A percentile compares a stretch with the other conserved stretches of the same genome.
phyloP scores from a whole-genome alignment of 1,140 invertebrate species.

The Hylaeus anthracinus region DNA sequence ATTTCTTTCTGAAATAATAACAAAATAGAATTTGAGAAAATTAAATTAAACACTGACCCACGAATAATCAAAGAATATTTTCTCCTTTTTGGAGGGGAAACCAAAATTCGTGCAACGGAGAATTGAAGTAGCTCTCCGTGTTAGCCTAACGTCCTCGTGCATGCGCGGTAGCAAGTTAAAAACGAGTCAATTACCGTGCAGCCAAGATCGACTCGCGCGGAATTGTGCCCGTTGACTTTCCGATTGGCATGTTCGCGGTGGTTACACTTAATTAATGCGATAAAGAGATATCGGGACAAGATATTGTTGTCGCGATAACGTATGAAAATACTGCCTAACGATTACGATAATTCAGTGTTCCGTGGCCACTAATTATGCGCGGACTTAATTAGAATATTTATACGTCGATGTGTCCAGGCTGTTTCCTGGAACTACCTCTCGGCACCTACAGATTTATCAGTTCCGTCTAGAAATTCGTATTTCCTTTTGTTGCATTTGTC shows the following conservation, averaged over 20 bases:
- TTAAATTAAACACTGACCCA: too few species aligned
- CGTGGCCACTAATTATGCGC: conserved; percentile 24
- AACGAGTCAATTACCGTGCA: conserved; percentile 29
- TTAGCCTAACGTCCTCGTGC: not conserved
- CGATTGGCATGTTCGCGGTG: conserved; percentile 16
- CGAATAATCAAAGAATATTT: too few species aligned
- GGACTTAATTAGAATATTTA: conserved; percentile 43
- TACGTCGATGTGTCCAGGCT: not conserved
- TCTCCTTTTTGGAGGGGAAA: too few species aligned
- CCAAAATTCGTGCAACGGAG: not conserved
- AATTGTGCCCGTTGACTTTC: conserved; percentile 9
- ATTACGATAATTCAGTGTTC: conserved; percentile 30
- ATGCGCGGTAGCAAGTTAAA: not conserved
- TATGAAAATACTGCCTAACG: conserved; percentile 24
- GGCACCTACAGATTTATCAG: not conserved
- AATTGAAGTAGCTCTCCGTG: too few species aligned
- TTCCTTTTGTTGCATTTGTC: not conserved
- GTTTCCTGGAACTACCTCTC: conserved; percentile 25
- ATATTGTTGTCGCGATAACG: conserved; percentile 44
- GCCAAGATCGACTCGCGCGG: conserved; percentile 2
- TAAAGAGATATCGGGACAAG: conserved; percentile 34
- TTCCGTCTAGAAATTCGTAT: not conserved
- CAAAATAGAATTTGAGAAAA: too few species aligned
- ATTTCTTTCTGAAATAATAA: too few species aligned
- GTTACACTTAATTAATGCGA: conserved; percentile 39